Base-by-base conservation (phyloP, 2,113 vertebrate species). In the Elephas maximus region DNA sequence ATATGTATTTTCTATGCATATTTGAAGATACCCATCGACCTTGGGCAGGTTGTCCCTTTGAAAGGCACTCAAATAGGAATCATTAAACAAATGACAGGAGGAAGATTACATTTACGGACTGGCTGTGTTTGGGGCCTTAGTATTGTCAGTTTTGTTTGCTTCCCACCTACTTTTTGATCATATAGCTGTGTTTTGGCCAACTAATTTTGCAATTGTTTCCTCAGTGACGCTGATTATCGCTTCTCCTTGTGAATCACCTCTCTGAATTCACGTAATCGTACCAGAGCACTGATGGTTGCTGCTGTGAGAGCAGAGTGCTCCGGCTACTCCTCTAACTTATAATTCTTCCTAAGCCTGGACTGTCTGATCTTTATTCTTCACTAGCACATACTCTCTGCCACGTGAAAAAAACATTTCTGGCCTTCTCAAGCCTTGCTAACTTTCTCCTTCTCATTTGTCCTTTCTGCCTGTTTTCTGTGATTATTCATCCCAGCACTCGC, bases 211-310 rank as follows among this genome's bases (percentile, higher is more conserved):
- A 33, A 28, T 85, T 89, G 85, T 73, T 62, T 89, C n/a, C 65
- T 86, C n/a, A 85, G 0, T 33, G 62, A 48, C 28, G 67, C 48
- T 77, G 74, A 63, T 51, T 41, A 57, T 11, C 28, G 48, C 41
- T 85, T 65, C 53, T 73, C 71, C 88, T 53, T 88, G 73, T 80
- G 94, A 73, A 83, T 82, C 30, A 15, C 69, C n/a, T 90, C 88
- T 2, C 21, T 11, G 8, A 73, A 9, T 92, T 48, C 4, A 0
- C 45, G 44, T 9, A 37, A 21, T 51, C 15, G 78, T 79, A 28
- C 8, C 74, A n/a, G 74, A 89, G 11, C 8, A 60, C 65, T 63
- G 7, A 62, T 9, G 51, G 57, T 24, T 9, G 51, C 65, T 78
- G n/a, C 12, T 44, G 4, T 17, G 24, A 71, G 20, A 48, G 53